phyloP scores from a whole-genome alignment of 2,888 invertebrate genomes.

The Rhimphoctona megacephalus region DNA sequence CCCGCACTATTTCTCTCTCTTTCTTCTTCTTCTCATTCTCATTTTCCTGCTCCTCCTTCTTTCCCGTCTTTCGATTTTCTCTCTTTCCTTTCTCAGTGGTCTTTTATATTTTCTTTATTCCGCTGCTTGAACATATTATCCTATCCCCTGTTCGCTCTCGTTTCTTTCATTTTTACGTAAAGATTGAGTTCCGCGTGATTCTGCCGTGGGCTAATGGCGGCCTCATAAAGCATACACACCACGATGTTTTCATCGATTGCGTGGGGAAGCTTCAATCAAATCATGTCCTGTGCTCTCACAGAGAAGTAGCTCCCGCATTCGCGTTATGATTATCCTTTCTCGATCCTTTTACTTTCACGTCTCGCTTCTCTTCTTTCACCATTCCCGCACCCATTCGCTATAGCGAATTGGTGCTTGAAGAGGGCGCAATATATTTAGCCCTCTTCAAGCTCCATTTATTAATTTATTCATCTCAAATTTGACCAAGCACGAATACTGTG shows the following conservation, averaged over 20 bases:
- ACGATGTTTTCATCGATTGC: slow-evolving; percentile 60
- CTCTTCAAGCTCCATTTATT: slow-evolving; percentile 63
- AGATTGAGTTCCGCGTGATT: slow-evolving; percentile 68
- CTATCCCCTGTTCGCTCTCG: slow-evolving; percentile 65
- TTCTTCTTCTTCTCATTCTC: not conserved
- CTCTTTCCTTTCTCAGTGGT: not conserved
- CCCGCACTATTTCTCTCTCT: not conserved
- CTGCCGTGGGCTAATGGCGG: slow-evolving; percentile 33
- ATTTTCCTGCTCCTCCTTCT: slow-evolving; percentile 2
- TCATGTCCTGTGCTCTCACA: slow-evolving; percentile 47
- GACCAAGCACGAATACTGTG: slow-evolving; percentile 44
- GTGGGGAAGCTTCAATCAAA: slow-evolving; percentile 44
- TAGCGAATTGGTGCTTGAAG: not conserved
- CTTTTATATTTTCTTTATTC: slow-evolving; percentile 42
- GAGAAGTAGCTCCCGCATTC: slow-evolving; percentile 40
- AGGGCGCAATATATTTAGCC: not conserved
- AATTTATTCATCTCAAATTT: slow-evolving; percentile 59
- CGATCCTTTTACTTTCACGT: slow-evolving; percentile 55
- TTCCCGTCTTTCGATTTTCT: not conserved
- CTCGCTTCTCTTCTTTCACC: slow-evolving; percentile 22
- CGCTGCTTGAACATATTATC: slow-evolving; percentile 54
- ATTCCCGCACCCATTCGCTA: not conserved
- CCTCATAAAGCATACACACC: slow-evolving; percentile 52
- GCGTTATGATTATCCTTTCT: slow-evolving; percentile 70
- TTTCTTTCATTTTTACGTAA: slow-evolving; percentile 61